Conservation (phyloP, 2,113 vertebrate genomes). For the Ovis canadensis region DNA sequence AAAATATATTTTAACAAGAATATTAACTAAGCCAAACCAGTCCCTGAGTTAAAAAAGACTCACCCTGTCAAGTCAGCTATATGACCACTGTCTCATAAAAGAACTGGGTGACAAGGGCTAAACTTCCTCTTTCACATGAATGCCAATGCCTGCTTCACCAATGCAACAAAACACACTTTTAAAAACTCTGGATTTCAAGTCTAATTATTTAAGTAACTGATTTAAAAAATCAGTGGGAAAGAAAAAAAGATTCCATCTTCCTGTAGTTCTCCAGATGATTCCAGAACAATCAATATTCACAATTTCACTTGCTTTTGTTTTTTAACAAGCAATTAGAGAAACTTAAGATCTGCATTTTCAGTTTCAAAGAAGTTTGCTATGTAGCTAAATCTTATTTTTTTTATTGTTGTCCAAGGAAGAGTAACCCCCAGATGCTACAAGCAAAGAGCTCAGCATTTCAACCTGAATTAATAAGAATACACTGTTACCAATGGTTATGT, state of each 20-base stretch:
- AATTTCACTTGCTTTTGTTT: conserved; percentile 27
- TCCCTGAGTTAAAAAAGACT: not conserved
- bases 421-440: not conserved
- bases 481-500: not conserved
- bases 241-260: not conserved
- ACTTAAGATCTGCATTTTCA: conserved; percentile 28
- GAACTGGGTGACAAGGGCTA: not conserved
- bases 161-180: not conserved
- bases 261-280: not conserved
- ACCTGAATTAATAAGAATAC: conserved; percentile 25
- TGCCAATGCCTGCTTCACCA: not conserved
- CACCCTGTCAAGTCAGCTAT: not conserved
- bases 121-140: conserved; percentile 52
- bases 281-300: conserved; percentile 10
- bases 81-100: not conserved
- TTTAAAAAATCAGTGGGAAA: conserved; percentile 16
- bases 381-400: not conserved
- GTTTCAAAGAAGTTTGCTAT: conserved; percentile 14
- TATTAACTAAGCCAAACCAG: not conserved
- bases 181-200: conserved; percentile 24
- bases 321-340: not conserved
- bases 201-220: conserved; percentile 24
- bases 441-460: conserved; percentile 32
- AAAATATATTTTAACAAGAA: conserved; percentile 32
- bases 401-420: conserved; percentile 11